Evolutionary conservation across 2,113 vertebrate species (phyloP), one percentile per base, ranked within the genome.

Genomic region (Hipposideros armiger): DNA sequence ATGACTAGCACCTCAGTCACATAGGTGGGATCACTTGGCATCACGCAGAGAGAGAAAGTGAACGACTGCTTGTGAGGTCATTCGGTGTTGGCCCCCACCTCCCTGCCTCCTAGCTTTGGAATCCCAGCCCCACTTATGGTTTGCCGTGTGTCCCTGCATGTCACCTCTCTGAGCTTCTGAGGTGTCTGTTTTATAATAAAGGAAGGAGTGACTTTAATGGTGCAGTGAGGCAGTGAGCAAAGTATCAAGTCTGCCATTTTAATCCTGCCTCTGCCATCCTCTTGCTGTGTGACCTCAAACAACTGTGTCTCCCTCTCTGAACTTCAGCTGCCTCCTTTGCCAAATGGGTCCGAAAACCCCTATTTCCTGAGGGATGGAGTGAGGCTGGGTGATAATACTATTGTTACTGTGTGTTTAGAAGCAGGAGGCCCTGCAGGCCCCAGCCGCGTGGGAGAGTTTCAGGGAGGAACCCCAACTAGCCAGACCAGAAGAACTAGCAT

Each of bases 401-500:
- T 74, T 82, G 58, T 67, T 93, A 87, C 58, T 67, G 45, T 87
- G 52, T 56, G 42, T 36, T 90, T 10, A 36, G 60, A 66, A 69
- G 54, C 84, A 81, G 60, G 94, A 96, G 95, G 97, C 97, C 95
- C 93, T 32, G 60, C n/a, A 54, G 85, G 96, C 40, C 64, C 92
- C 76, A 70, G 87, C 70, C 14, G 96, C 82, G 96, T 98, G 97
- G 97, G 97, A 97, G 97, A 98, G 97, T 98, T 97, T 98, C 97
- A 97, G 96, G 97, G 97, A 97, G 97, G 97, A 90, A 95, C 97
- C 97, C 62, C 47, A 92, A 95, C 97, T 94, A 81, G 96, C 78
- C 78, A 69, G 70, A 97, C 97, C 10, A 30, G 97, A 96, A 97
- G 85, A 97, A 77, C 97, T 45, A 92, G 97, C 50, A 1, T 91